Conservation (phyloP, 2,888 invertebrate species). For the Tuta absoluta region DNA sequence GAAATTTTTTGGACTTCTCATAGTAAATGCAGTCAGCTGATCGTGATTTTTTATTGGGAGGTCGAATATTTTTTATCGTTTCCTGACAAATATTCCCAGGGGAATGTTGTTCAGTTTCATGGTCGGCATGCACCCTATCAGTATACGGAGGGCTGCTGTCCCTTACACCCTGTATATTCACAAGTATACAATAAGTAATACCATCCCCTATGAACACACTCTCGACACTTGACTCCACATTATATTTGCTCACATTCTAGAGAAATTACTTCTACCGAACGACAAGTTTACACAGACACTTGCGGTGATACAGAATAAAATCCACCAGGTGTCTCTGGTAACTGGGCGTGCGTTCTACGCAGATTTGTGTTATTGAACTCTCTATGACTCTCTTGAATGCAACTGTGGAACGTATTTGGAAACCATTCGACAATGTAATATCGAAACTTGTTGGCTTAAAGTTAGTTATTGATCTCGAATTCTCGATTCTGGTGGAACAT, state of each 20-base stretch:
- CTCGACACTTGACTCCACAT: constrained; percentile 64
- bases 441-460: not conserved
- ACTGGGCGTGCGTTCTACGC: not conserved
- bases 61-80: too few relatives aligned
- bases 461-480: not conserved
- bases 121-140: too few relatives aligned
- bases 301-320: not conserved
- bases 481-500: not conserved
- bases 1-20: too few relatives aligned
- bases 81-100: too few relatives aligned
- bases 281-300: not conserved
- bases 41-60: too few relatives aligned
- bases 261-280: constrained; percentile 32
- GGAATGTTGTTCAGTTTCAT: too few relatives aligned
- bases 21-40: too few relatives aligned
- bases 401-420: not conserved
- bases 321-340: not conserved
- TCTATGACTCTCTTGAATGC: constrained; percentile 2
- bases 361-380: constrained; percentile 14
- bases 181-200: not conserved
- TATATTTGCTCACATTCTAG: constrained; percentile 42
- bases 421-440: not conserved
- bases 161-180: too few relatives aligned
- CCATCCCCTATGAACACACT: constrained; percentile 47
- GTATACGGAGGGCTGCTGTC: too few relatives aligned